phyloP scores from a whole-genome alignment of 1,140 invertebrate genomes.

The Euura lappo region DNA sequence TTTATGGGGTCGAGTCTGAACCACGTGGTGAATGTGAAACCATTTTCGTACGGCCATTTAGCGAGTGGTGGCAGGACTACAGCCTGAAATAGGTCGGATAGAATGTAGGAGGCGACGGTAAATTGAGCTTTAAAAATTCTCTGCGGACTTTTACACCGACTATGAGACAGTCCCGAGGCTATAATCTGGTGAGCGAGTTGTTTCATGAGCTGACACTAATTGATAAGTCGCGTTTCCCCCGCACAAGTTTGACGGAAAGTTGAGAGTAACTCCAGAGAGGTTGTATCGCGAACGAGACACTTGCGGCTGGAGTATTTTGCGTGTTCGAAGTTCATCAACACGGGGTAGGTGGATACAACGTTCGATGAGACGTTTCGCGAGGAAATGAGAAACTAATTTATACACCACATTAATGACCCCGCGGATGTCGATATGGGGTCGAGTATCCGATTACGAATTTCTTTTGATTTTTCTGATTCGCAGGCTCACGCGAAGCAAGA shows the following conservation, averaged over 20 bases:
- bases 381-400: neutral
- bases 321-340: neutral
- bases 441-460: no score
- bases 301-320: neutral
- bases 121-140: conserved; percentile 1
- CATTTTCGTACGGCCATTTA: conserved; percentile 98
- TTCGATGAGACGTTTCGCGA: no score
- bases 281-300: conserved; percentile 7
- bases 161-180: conserved; percentile 22
- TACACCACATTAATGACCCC: no score
- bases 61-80: conserved; percentile 95
- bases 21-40: conserved; percentile 99
- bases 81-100: conserved; percentile 68
- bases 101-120: no score
- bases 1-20: conserved; percentile 98
- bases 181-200: conserved; percentile 26
- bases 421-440: no score
- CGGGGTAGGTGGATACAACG: no score
- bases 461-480: neutral
- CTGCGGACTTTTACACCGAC: neutral
- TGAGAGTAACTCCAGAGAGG: neutral
- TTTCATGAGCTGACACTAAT: conserved; percentile 34
- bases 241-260: conserved; percentile 14
- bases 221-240: conserved; percentile 31
- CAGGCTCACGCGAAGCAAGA: neutral